A percentile compares a stretch with the other conserved stretches of the same genome.
These are phyloP conservation scores for Anguilla marmorata DNA, from an alignment of 2,797 vertebrate genomes.

Conservation along the genomic window DNA sequence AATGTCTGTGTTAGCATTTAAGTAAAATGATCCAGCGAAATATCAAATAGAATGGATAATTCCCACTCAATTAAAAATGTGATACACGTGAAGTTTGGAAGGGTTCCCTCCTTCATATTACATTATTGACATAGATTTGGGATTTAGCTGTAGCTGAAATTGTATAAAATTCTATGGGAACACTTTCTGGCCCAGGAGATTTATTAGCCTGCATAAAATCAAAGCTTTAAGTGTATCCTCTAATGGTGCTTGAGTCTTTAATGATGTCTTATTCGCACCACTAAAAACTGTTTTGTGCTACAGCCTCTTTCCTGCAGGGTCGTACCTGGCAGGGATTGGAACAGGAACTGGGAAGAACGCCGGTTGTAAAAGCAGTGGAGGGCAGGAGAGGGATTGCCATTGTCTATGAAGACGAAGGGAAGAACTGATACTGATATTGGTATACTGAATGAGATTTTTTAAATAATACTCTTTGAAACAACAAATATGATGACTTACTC, in stretches of 20 bases:
- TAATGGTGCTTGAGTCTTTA: background rate
- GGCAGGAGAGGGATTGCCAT: constrained; percentile 92
- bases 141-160: too few relatives aligned
- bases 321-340: constrained; percentile 90
- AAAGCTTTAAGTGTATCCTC: background rate
- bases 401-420: constrained; percentile 86
- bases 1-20: too few relatives aligned
- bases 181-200: background rate
- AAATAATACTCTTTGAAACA: background rate
- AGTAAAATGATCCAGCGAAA: too few relatives aligned
- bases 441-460: background rate
- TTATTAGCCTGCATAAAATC: background rate
- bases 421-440: constrained; percentile 46
- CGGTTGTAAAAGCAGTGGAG: constrained; percentile 77
- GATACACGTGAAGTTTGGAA: too few relatives aligned
- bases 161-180: too few relatives aligned
- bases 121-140: too few relatives aligned
- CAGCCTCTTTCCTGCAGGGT: constrained; percentile 85
- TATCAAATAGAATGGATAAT: too few relatives aligned
- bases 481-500: background rate
- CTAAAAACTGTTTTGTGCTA: background rate
- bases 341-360: constrained; percentile 82
- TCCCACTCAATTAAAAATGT: too few relatives aligned
- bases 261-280: background rate
- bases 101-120: too few relatives aligned